Percentiles rank a stretch among this genome's conserved stretches.
These are phyloP conservation scores for Ochropleura leucogaster DNA, from an alignment of 2,888 invertebrate species.

Conservation along the genomic window DNA sequence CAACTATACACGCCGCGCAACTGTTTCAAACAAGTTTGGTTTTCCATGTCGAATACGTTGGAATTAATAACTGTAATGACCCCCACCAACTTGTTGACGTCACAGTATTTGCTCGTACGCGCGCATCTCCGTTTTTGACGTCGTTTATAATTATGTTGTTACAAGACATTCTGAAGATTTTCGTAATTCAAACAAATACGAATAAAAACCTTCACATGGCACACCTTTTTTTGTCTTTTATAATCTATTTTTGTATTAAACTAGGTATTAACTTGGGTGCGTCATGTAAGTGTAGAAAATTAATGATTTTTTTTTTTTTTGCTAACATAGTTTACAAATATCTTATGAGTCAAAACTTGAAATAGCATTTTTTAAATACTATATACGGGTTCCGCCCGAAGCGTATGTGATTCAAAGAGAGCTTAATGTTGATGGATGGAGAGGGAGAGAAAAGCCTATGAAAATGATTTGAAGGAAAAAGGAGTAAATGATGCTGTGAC, in stretches of 20 bases:
- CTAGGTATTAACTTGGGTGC: too few species aligned
- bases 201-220: not conserved
- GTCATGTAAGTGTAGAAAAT: too few species aligned
- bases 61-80: not conserved
- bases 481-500: too few species aligned
- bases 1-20: not conserved
- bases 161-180: not conserved
- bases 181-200: not conserved
- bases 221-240: not conserved
- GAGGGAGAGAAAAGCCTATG: too few species aligned
- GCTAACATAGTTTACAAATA: too few species aligned
- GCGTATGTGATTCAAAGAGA: too few species aligned
- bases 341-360: too few species aligned
- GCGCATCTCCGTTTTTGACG: not conserved
- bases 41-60: not conserved
- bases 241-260: not conserved
- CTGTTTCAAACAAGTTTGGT: not conserved
- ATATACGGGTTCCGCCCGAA: too few species aligned
- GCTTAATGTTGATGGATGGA: too few species aligned
- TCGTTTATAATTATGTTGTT: not conserved
- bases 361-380: too few species aligned
- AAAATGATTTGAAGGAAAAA: too few species aligned
- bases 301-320: too few species aligned
- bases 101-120: not conserved
- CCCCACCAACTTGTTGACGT: not conserved